These are phyloP conservation scores for Copsychus sechellarum DNA, from an alignment of 2,113 vertebrate species.

Conservation along the genomic window DNA sequence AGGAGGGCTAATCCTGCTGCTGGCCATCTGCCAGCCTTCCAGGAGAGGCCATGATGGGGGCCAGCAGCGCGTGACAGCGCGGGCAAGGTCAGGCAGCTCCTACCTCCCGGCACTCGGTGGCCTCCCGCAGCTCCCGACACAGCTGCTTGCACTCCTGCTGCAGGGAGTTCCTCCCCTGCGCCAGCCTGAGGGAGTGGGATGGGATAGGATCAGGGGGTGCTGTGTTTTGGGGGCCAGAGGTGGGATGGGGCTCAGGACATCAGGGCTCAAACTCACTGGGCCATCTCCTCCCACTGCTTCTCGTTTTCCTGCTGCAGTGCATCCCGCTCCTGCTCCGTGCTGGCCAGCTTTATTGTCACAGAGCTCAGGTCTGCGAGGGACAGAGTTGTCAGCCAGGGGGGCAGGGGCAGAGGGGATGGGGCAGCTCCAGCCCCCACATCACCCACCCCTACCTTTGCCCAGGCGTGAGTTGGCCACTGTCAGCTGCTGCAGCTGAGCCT, in stretches of 20 bases:
- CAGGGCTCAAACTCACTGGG: conserved; percentile 47
- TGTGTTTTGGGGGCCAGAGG: fast-evolving
- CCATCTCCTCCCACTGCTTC: conserved; percentile 31
- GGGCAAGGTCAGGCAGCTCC: not conserved
- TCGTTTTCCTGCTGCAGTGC: conserved; percentile 67
- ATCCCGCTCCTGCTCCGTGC: conserved; percentile 69
- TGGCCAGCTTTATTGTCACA: conserved; percentile 54
- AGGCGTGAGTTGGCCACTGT: conserved; percentile 50
- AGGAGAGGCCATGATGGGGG: not conserved
- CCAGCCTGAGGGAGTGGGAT: conserved; percentile 30
- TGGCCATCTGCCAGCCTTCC: not conserved
- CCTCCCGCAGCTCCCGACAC: conserved; percentile 65
- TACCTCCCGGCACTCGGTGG: conserved; percentile 84
- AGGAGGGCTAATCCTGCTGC: not conserved
- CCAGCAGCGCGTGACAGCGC: fast-evolving
- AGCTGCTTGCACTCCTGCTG: conserved; percentile 23
- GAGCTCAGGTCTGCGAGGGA: conserved; percentile 49
- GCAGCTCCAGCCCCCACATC: not conserved
- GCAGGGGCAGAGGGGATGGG: not conserved
- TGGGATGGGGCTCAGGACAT: not conserved
- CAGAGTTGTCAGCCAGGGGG: fast-evolving
- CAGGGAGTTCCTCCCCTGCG: not conserved
- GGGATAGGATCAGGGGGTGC: not conserved
- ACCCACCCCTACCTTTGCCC: conserved; percentile 45
- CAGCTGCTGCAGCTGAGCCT: conserved; percentile 58